Evolutionary conservation across 1,140 invertebrate genomes (phyloP), one percentile per base, ranked within the genome.

Genomic region (Gonioctena quinquepunctata): DNA sequence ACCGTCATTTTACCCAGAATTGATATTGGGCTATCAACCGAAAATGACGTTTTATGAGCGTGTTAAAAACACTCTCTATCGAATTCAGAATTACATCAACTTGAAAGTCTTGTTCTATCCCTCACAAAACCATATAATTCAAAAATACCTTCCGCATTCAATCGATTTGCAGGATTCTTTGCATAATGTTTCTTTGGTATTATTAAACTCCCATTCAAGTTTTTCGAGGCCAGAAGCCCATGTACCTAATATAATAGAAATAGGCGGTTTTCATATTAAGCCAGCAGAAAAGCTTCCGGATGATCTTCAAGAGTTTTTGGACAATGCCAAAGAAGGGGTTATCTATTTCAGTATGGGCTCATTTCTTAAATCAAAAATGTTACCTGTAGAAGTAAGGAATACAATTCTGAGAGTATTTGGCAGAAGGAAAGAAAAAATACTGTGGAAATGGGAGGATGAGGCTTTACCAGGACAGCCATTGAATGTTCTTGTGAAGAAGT

Each of bases 261-360:
- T 91, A 64, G 77, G 77, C 26, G 77, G 77, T 33, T 74, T 72
- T 54, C 74, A 76, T 59, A 82, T 89, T 28, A 82, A 81, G 16
- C 63, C 68, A 19, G 67, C 74, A 3, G 75, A 80, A 65, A 27
- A 61, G 6, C 56, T 79, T 28, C 78, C 79, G 7, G 60, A 85
- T 18, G 84, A 88, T 62, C 76, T 89, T n/a, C 71, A 87, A 76
- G 73, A 84, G 8, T 87, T 85, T 59, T 68, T 90, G 8, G 84
- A 88, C 25, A 77, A 76, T 1, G 81, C 84, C 6, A 79, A 85
- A 18, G 76, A 86, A 26, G 89, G 89, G 2, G 85, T 87, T 1
- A 86, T 91, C 42, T 87, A 88, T 62, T 87, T 91, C 71, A 89
- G 88, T 74, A 82, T 91, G 67, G 90, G 90, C 2, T 85, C 86